Percentiles rank a stretch among this genome's conserved stretches.
phyloP scores from a whole-genome alignment of 2,113 vertebrate genomes.

The Gymnogyps californianus region DNA sequence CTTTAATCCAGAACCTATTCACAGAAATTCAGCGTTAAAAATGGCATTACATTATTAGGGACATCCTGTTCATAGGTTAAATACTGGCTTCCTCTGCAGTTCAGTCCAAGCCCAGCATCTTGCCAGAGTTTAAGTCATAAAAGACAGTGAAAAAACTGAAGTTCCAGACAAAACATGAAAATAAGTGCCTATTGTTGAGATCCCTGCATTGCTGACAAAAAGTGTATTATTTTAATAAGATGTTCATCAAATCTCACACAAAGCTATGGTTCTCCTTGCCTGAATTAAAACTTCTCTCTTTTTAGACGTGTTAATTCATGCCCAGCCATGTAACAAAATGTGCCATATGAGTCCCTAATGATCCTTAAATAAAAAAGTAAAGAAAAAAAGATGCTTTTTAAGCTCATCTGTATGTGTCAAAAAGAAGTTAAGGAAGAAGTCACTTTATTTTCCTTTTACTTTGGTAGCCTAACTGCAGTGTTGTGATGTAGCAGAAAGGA shows the following conservation, averaged over 20 bases:
- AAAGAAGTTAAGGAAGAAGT: background rate
- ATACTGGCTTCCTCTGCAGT: background rate
- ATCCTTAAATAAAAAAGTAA: background rate
- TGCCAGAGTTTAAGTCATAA: background rate
- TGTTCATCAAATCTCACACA: background rate
- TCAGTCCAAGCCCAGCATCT: background rate
- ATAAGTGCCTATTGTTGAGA: background rate
- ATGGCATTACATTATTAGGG: background rate
- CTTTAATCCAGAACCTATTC: background rate
- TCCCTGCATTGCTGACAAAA: background rate
- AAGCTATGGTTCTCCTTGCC: background rate
- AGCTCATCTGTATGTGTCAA: background rate
- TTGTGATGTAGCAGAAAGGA: background rate
- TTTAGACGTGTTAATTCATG: background rate
- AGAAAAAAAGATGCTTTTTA: background rate
- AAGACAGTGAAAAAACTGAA: background rate
- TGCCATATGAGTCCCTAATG: background rate
- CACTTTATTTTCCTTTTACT: background rate
- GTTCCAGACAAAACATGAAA: background rate
- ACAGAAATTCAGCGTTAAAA: background rate
- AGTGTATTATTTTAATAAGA: background rate
- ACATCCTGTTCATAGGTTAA: fast-evolving
- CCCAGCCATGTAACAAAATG: background rate
- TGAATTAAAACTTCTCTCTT: background rate
- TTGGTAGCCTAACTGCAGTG: background rate